Evolutionary conservation across 2,888 invertebrate species (phyloP).

Genomic region (Yponomeuta cagnagella): DNA sequence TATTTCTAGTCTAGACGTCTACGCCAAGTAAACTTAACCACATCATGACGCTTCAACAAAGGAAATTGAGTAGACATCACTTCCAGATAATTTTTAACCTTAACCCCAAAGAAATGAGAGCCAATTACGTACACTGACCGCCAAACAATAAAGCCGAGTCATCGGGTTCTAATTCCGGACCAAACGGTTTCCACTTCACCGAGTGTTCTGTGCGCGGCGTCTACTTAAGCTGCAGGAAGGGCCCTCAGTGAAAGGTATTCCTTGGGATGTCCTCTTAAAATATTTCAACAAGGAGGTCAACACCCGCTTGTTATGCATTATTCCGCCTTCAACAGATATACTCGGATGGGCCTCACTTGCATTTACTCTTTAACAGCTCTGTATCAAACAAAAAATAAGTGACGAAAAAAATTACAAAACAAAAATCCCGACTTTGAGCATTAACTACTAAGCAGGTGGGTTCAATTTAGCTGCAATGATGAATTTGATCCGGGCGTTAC

Average conservation of each 20-base stretch:
- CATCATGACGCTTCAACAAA: neutral
- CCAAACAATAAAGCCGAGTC: neutral
- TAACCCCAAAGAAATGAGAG: neutral
- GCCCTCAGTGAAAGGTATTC: slow-evolving; percentile 17
- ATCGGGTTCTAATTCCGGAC: slow-evolving; percentile 9
- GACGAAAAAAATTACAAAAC: too few species aligned
- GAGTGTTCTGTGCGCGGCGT: neutral
- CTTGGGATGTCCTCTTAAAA: slow-evolving; percentile 19
- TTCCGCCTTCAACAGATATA: neutral
- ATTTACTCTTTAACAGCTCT: too few species aligned
- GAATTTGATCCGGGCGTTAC: too few species aligned
- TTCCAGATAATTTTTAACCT: neutral
- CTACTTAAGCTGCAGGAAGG: neutral
- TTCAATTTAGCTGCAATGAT: too few species aligned
- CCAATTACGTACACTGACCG: neutral
- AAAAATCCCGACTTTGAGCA: too few species aligned
- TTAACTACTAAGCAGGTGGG: too few species aligned
- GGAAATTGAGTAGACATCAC: neutral
- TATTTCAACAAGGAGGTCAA: slow-evolving; percentile 18
- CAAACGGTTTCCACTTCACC: neutral
- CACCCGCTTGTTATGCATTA: neutral
- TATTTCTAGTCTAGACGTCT: neutral
- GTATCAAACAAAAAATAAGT: too few species aligned
- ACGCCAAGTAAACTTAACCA: neutral
- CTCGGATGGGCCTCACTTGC: too few species aligned